Conservation (phyloP, 2,797 vertebrate genomes). For the Platalea minor region DNA sequence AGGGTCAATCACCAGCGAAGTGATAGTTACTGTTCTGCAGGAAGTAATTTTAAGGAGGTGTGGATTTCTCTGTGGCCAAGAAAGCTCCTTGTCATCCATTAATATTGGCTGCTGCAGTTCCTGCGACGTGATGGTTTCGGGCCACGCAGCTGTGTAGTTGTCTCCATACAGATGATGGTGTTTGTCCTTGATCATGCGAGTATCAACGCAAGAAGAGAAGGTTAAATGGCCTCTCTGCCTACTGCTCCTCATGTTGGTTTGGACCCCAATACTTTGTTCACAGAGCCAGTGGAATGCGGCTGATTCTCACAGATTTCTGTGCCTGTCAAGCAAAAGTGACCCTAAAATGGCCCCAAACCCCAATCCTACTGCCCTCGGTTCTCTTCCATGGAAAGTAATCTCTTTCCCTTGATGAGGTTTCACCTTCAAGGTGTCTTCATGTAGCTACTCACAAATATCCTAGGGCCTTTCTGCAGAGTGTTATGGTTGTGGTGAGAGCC, state of each 20-base stretch:
- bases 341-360: not conserved
- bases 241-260: not conserved
- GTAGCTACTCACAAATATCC: not conserved
- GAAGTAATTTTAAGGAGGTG: not conserved
- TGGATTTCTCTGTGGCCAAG: not conserved
- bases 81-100: not conserved
- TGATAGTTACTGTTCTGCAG: not conserved
- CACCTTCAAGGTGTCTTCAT: not conserved
- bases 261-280: not conserved
- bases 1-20: not conserved
- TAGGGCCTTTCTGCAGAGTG: not conserved
- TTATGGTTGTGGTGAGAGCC: not conserved
- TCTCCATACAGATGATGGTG: not conserved
- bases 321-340: not conserved
- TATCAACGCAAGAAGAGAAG: not conserved
- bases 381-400: not conserved
- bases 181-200: rapidly evolving
- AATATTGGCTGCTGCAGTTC: not conserved
- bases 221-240: not conserved
- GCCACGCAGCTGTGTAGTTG: not conserved
- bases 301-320: not conserved
- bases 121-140: not conserved
- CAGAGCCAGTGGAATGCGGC: not conserved
- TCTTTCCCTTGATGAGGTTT: not conserved
- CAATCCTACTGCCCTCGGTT: not conserved